Evolutionary conservation across 2,888 invertebrate species (phyloP).

Genomic region (Protonemura montana): DNA sequence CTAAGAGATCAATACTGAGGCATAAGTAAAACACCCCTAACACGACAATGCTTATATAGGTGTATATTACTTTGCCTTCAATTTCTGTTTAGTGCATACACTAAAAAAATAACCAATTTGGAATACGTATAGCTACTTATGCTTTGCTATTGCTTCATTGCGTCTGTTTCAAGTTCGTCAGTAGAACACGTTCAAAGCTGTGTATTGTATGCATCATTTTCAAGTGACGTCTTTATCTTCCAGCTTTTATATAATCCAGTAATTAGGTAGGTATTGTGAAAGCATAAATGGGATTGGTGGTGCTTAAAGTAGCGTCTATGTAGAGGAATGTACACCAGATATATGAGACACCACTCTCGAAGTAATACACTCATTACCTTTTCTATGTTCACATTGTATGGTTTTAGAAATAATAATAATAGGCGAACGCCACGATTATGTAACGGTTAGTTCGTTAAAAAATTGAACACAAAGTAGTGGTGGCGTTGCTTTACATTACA

Average conservation of each 20-base stretch:
- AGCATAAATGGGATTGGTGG: background rate
- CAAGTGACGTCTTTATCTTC: background rate
- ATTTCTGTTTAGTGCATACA: background rate
- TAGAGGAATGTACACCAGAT: background rate
- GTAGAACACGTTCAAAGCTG: background rate
- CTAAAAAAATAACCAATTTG: background rate
- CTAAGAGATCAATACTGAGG: background rate
- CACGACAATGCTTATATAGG: background rate
- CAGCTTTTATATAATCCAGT: background rate
- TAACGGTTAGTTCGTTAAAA: background rate
- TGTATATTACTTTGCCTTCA: background rate
- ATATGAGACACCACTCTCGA: background rate
- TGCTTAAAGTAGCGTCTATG: background rate
- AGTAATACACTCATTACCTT: conserved; percentile 7
- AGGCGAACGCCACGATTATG: background rate
- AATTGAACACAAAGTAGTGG: background rate
- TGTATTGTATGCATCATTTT: background rate
- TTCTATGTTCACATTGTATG: background rate
- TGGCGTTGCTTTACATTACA: background rate
- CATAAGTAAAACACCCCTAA: background rate
- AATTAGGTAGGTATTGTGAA: background rate
- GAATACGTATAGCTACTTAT: background rate
- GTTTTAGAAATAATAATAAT: conserved; percentile 7
- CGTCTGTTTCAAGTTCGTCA: background rate
- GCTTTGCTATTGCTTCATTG: too few relatives aligned